Percentiles rank a stretch among this genome's conserved stretches.
Conservation (phyloP, 2,888 invertebrate species). For the Euspilapteryx auroguttella region DNA sequence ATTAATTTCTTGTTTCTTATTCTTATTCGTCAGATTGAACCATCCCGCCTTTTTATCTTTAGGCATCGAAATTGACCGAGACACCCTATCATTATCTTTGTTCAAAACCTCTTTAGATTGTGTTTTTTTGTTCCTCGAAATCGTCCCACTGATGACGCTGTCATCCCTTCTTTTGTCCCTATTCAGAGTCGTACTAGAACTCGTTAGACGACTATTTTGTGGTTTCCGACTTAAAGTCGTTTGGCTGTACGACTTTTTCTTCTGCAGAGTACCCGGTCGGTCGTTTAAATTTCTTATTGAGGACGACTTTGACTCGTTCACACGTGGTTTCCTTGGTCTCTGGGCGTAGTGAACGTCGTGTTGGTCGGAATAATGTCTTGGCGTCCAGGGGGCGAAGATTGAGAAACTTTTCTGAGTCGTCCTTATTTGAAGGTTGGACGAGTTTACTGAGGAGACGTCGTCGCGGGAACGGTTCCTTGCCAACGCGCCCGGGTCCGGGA, state of each 20-base stretch:
- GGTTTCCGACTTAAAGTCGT: conserved; percentile 36
- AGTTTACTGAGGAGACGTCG: conserved; percentile 69
- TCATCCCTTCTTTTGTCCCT: conserved; percentile 34
- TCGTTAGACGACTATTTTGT: conserved; percentile 29
- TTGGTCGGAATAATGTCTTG: conserved; percentile 71
- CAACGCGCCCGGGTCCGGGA: conserved; percentile 71
- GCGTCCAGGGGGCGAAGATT: conserved; percentile 83
- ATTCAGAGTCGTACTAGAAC: conserved; percentile 38
- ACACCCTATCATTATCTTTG: conserved; percentile 46
- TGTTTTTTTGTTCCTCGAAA: conserved; percentile 57
- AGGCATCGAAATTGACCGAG: conserved; percentile 72
- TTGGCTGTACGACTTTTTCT: conserved; percentile 49
- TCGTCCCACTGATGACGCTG: conserved; percentile 17
- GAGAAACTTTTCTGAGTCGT: conserved; percentile 80
- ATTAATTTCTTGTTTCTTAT: conserved; percentile 40
- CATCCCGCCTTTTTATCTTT: conserved; percentile 75
- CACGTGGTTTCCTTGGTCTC: conserved; percentile 38
- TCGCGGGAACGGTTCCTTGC: conserved; percentile 71
- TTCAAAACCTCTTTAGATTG: conserved; percentile 67
- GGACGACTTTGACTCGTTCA: conserved; percentile 42
- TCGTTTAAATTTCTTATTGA: conserved; percentile 38
- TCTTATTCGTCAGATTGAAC: conserved; percentile 65
- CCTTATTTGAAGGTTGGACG: conserved; percentile 67
- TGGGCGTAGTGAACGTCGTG: conserved; percentile 81
- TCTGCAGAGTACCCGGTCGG: conserved; percentile 34